Conservation (phyloP, 1,140 invertebrate genomes). For the Drosophila aff. region DNA sequence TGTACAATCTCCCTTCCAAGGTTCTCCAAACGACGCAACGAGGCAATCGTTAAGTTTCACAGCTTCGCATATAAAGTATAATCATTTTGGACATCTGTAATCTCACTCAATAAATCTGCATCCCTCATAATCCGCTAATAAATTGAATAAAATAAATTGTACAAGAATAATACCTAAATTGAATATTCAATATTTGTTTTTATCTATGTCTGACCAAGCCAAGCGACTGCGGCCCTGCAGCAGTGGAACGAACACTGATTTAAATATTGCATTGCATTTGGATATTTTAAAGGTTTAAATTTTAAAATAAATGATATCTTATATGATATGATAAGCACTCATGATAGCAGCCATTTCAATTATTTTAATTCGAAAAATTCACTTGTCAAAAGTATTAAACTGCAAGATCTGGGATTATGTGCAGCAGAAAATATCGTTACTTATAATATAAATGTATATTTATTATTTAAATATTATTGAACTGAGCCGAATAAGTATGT, state of each 20-base stretch:
- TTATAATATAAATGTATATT: too few relatives aligned
- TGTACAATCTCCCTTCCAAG: constrained; percentile 42
- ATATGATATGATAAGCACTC: too few relatives aligned
- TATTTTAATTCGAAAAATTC: too few relatives aligned
- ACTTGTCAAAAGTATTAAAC: too few relatives aligned
- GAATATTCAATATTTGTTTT: neutral
- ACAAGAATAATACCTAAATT: constrained; percentile 20
- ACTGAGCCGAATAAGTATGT: too few relatives aligned
- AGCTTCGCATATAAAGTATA: constrained; percentile 44
- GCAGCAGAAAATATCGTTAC: too few relatives aligned
- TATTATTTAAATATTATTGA: too few relatives aligned
- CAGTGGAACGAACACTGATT: constrained; percentile 5
- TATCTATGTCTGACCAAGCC: constrained; percentile 2
- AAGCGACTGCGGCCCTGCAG: constrained; percentile 16
- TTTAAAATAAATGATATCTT: too few relatives aligned
- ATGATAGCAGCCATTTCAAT: too few relatives aligned
- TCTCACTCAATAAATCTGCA: constrained; percentile 55
- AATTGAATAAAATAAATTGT: constrained; percentile 70
- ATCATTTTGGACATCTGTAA: constrained; percentile 64
- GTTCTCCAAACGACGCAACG: constrained; percentile 19
- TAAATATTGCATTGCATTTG: neutral
- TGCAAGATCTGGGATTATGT: too few relatives aligned
- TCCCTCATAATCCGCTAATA: constrained; percentile 52
- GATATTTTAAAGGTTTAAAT: neutral
- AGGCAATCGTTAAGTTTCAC: constrained; percentile 27